Percentiles rank a stretch among this genome's conserved stretches.
Evolutionary conservation across 2,888 invertebrate species (phyloP).

Genomic region (Nymphalis c-album): DNA sequence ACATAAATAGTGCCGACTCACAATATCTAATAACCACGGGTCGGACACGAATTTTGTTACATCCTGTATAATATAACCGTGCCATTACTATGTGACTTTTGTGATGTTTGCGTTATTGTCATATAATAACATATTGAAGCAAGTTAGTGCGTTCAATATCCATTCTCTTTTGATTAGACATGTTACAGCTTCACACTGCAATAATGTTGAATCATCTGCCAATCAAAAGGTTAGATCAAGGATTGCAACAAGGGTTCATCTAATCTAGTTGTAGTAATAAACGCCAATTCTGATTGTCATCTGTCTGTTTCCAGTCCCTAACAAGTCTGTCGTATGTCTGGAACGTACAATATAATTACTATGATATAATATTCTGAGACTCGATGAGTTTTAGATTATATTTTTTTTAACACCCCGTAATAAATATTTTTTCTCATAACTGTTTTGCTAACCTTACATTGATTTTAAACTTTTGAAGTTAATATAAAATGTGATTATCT

Average conservation of each 20-base stretch:
- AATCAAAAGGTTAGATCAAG: slow-evolving; percentile 23
- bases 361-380: slow-evolving; percentile 6
- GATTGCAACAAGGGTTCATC: slow-evolving; percentile 28
- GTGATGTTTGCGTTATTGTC: no score
- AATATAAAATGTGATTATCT: no score
- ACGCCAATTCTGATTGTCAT: slow-evolving; percentile 17
- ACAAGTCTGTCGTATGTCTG: background rate
- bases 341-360: slow-evolving; percentile 8
- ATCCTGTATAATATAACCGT: no score
- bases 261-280: slow-evolving; percentile 35
- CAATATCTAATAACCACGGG: no score
- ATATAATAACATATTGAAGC: background rate
- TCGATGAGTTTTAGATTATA: background rate
- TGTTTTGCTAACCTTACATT: no score
- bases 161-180: background rate
- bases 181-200: background rate
- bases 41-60: no score
- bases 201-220: slow-evolving; percentile 4
- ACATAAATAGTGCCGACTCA: no score
- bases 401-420: background rate
- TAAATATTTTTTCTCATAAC: background rate
- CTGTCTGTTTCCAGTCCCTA: background rate
- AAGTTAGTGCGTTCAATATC: background rate
- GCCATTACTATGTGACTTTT: no score
- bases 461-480: no score